A percentile compares a stretch with the other conserved stretches of the same genome.
Evolutionary conservation across 2,113 vertebrate genomes (phyloP).

Genomic region (Corvus cornix): DNA sequence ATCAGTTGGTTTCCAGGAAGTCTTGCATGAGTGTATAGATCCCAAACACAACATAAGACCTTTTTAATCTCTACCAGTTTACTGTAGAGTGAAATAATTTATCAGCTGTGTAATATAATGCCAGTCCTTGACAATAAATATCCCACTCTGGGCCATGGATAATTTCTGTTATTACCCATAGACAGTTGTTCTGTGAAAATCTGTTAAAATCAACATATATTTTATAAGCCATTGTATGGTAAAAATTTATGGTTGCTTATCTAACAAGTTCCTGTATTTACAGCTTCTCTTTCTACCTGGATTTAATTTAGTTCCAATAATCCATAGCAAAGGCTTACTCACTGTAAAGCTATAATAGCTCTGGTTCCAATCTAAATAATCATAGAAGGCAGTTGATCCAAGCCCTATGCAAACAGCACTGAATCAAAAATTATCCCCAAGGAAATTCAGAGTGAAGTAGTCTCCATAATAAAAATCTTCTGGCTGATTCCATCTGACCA

Average conservation of each 20-base stretch:
- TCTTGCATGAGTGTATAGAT: not conserved
- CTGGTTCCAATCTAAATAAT: constrained; percentile 65
- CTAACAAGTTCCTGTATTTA: constrained; percentile 21
- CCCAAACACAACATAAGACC: not conserved
- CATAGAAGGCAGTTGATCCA: constrained; percentile 46
- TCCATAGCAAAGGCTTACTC: constrained; percentile 26
- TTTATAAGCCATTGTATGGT: not conserved
- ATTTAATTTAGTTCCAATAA: constrained; percentile 46
- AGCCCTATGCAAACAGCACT: constrained; percentile 27
- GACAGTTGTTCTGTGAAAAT: not conserved
- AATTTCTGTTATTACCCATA: not conserved
- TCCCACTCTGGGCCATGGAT: not conserved
- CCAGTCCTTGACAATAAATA: not conserved
- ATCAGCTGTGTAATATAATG: not conserved
- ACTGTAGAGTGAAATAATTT: not conserved
- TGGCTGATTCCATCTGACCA: constrained; percentile 31
- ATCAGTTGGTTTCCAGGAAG: not conserved
- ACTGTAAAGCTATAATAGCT: constrained; percentile 10
- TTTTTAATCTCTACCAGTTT: not conserved
- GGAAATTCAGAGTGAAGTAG: constrained; percentile 44
- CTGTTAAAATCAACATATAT: not conserved
- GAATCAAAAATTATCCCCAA: constrained; percentile 51
- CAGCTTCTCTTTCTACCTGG: constrained; percentile 33
- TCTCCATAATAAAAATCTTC: constrained; percentile 44
- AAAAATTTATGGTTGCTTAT: not conserved